A percentile compares a stretch with the other conserved stretches of the same genome.
Conservation (phyloP, 2,113 vertebrate species). For the Ellobius talpinus region DNA sequence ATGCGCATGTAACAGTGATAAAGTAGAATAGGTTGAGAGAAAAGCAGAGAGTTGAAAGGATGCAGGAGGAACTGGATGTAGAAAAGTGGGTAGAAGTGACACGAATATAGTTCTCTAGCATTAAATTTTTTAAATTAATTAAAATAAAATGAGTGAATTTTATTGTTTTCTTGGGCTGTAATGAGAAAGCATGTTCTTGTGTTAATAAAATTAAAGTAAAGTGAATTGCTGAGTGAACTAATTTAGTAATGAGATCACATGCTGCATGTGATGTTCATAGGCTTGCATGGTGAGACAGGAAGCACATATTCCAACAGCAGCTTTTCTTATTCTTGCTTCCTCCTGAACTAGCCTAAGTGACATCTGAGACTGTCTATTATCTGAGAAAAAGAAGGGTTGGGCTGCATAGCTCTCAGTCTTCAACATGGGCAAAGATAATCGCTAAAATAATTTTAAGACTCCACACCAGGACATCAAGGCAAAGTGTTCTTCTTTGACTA, state of each 20-base stretch:
- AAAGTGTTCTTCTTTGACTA: constrained; percentile 30
- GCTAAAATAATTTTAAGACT: constrained; percentile 9
- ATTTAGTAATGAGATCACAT: background rate
- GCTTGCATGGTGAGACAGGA: background rate
- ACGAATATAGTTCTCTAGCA: background rate
- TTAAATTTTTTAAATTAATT: background rate
- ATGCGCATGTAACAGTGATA: background rate
- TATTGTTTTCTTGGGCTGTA: background rate
- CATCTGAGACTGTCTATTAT: background rate
- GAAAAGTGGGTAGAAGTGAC: background rate
- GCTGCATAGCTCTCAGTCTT: background rate
- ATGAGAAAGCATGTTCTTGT: background rate
- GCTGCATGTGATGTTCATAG: background rate
- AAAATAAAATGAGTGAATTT: constrained; percentile 3
- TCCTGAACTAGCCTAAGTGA: background rate
- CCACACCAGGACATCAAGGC: background rate
- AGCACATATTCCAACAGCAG: background rate
- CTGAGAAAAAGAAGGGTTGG: background rate
- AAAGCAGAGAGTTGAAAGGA: background rate
- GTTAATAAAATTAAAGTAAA: background rate
- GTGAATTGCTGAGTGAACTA: background rate
- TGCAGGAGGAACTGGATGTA: background rate
- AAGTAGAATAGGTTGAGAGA: background rate
- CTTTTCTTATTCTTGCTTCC: background rate
- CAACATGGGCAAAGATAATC: constrained; percentile 22